Evolutionary conservation across 2,113 vertebrate species (phyloP).

Genomic region (Zapus hudsonius): DNA sequence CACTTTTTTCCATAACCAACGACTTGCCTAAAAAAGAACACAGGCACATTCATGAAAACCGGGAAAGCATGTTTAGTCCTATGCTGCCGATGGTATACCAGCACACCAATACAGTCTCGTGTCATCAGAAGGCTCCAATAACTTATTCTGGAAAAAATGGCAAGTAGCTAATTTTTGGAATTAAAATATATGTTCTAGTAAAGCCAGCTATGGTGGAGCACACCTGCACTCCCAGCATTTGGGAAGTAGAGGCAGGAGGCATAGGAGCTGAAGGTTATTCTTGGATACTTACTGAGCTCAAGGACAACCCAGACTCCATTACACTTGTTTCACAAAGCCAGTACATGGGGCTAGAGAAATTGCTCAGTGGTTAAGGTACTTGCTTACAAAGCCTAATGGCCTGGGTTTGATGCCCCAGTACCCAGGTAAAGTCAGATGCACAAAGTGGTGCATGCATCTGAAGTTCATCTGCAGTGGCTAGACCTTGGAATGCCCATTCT

Average conservation of each 20-base stretch:
- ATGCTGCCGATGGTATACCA: background rate
- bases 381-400: no score
- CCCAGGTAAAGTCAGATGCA: no score
- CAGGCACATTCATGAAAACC: slow-evolving; percentile 8
- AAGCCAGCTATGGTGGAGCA: background rate
- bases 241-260: background rate
- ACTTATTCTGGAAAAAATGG: background rate
- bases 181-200: slow-evolving; percentile 20
- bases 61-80: background rate
- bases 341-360: background rate
- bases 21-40: slow-evolving; percentile 88
- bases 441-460: no score
- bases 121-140: slow-evolving; percentile 9
- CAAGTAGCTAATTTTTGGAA: slow-evolving; percentile 45
- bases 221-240: background rate
- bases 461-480: no score
- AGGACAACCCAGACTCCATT: background rate
- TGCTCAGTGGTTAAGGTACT: no score
- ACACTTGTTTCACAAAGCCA: background rate
- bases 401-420: no score
- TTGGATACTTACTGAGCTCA: background rate
- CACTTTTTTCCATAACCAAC: slow-evolving; percentile 99
- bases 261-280: background rate
- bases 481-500: no score
- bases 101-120: background rate